Conservation (phyloP, 2,113 vertebrate genomes). For the Cottus gobio region DNA sequence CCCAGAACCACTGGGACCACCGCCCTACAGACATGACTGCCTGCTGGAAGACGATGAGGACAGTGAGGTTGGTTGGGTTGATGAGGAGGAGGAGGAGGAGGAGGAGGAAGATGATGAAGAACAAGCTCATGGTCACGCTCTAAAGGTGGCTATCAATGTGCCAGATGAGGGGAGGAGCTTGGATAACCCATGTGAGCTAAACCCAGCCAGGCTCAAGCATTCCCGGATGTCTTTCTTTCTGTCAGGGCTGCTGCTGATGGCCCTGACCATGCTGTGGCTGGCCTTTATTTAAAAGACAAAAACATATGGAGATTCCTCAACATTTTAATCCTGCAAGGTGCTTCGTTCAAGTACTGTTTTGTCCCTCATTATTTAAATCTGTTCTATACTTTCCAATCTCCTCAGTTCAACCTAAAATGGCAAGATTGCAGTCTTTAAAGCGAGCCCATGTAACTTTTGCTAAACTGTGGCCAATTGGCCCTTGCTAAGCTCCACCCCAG, state of each 20-base stretch:
- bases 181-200: conserved; percentile 83
- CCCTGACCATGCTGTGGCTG: conserved; percentile 91
- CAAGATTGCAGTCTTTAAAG: conserved; percentile 5
- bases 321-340: background rate
- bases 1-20: conserved; percentile 73
- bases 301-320: background rate
- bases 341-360: conserved; percentile 15
- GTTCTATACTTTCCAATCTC: background rate
- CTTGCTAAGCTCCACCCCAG: background rate
- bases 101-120: conserved; percentile 69
- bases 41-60: conserved; percentile 65
- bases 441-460: conserved; percentile 8
- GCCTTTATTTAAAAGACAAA: conserved; percentile 84
- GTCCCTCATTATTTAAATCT: background rate
- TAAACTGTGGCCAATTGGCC: background rate
- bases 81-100: conserved; percentile 13
- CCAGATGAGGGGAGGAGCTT: conserved; percentile 85
- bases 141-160: conserved; percentile 89
- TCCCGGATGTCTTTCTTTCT: conserved; percentile 87
- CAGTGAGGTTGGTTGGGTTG: conserved; percentile 57
- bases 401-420: background rate
- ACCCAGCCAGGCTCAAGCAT: conserved; percentile 83
- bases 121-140: conserved; percentile 75
- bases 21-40: conserved; percentile 35
- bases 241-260: conserved; percentile 89